phyloP scores from a whole-genome alignment of 2,888 invertebrate genomes.

The Synergus itoensis region DNA sequence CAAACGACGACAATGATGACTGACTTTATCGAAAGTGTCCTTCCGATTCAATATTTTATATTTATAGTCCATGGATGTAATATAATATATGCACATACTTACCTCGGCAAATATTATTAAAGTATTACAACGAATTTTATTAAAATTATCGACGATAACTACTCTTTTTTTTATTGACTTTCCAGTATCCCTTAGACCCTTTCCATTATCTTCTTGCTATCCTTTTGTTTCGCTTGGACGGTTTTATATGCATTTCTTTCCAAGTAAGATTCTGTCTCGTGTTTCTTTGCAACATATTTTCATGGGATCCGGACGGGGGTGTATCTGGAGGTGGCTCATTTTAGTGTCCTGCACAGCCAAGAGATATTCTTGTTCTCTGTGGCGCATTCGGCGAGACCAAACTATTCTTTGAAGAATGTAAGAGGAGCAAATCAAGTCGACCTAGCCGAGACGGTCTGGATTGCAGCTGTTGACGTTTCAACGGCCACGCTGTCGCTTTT shows the following conservation, averaged over 20 bases:
- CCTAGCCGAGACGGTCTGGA: conserved; percentile 65
- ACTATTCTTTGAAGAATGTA: conserved; percentile 73
- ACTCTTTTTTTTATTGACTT: not conserved
- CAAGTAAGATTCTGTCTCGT: not conserved
- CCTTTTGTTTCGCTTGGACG: not conserved
- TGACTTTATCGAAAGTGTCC: conserved; percentile 37
- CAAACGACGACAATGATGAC: conserved; percentile 5
- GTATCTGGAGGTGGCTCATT: conserved; percentile 26
- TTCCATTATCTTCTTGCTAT: not conserved
- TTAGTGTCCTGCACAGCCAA: conserved; percentile 31
- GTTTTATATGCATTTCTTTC: not conserved
- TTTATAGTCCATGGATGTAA: conserved; percentile 34
- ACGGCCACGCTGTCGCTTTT: conserved; percentile 56
- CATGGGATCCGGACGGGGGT: conserved; percentile 24
- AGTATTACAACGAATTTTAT: conserved; percentile 41
- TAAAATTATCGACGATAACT: conserved; percentile 21
- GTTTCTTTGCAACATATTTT: conserved; percentile 22
- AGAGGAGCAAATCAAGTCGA: conserved; percentile 70
- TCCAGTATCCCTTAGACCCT: not conserved
- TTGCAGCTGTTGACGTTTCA: conserved; percentile 71
- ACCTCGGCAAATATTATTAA: conserved; percentile 37
- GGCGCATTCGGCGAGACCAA: conserved; percentile 64
- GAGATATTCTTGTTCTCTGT: conserved; percentile 71
- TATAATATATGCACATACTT: conserved; percentile 40
- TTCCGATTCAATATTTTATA: conserved; percentile 23